Evolutionary conservation across 2,113 vertebrate genomes (phyloP).

Genomic region (zebrafish (Danio rerio)): DNA sequence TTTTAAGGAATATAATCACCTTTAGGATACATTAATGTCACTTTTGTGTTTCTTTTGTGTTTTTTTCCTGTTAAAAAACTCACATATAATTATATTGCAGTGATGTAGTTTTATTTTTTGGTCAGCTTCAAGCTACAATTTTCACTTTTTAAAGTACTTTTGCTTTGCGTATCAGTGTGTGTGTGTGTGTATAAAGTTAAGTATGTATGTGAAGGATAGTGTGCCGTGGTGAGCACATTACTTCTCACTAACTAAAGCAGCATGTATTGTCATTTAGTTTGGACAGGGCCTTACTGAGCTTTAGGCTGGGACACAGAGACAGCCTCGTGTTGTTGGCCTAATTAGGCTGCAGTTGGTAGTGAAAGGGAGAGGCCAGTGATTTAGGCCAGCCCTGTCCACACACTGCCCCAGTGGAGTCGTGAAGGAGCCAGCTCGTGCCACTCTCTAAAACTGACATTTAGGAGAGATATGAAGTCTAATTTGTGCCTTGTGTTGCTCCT

Average conservation of each 20-base stretch:
- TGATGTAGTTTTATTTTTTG: no score
- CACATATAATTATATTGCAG: no score
- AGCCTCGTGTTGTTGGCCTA: slow-evolving; percentile 68
- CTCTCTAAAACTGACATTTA: slow-evolving; percentile 64
- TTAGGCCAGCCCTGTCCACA: slow-evolving; percentile 18
- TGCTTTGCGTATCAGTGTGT: not conserved
- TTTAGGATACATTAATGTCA: no score
- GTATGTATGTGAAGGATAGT: not conserved
- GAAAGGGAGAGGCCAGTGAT: slow-evolving; percentile 47
- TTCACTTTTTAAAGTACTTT: not conserved
- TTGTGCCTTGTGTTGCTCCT: slow-evolving; percentile 63
- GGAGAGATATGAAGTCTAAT: slow-evolving; percentile 62
- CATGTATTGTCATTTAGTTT: slow-evolving; percentile 26
- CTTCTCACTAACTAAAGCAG: not conserved
- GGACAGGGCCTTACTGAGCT: slow-evolving; percentile 1
- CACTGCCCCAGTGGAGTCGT: not conserved
- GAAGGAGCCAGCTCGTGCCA: not conserved
- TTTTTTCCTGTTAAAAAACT: no score
- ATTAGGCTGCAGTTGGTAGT: slow-evolving; percentile 58
- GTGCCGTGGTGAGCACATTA: not conserved
- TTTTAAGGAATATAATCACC: no score
- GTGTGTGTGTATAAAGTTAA: not conserved
- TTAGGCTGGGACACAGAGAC: slow-evolving; percentile 52
- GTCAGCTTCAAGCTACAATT: not conserved
- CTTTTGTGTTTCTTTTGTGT: no score